These are phyloP conservation scores for Eira barbara DNA, from an alignment of 2,113 vertebrate species.

Conservation along the genomic window DNA sequence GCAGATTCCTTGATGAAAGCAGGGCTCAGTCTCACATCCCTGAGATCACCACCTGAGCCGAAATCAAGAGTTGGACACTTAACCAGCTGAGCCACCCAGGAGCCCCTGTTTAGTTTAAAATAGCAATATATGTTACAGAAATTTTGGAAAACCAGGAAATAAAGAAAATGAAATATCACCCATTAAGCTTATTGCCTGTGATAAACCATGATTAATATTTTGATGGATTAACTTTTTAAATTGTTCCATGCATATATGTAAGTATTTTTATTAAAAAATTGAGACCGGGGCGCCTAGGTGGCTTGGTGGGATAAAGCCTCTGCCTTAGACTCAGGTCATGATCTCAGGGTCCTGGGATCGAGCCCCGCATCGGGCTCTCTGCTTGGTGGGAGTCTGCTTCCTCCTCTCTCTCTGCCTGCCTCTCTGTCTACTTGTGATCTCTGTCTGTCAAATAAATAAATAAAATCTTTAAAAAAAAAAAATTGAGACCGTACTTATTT, in stretches of 20 bases:
- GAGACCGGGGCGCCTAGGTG: not conserved
- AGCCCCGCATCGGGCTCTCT: too few species aligned
- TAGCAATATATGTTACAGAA: not conserved
- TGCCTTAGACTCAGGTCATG: too few species aligned
- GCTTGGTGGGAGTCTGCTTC: too few species aligned
- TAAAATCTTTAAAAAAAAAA: too few species aligned
- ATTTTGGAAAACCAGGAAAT: conserved; percentile 23
- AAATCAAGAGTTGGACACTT: not conserved
- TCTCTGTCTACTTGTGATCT: too few species aligned
- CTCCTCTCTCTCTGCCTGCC: too few species aligned
- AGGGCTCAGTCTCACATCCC: not conserved
- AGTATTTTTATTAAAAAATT: conserved; percentile 16
- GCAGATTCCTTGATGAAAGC: not conserved
- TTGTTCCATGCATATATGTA: not conserved
- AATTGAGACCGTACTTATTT: not conserved
- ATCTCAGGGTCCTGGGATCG: too few species aligned
- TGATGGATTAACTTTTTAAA: conserved; percentile 3
- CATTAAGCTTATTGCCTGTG: not conserved
- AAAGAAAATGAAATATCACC: not conserved
- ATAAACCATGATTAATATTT: not conserved
- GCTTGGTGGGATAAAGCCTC: too few species aligned
- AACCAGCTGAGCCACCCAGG: not conserved
- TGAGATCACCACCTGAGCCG: not conserved
- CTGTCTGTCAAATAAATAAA: too few species aligned
- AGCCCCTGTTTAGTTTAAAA: not conserved